Evolutionary conservation across 1,140 invertebrate species (phyloP).

Genomic region (Bombus consobrinus): DNA sequence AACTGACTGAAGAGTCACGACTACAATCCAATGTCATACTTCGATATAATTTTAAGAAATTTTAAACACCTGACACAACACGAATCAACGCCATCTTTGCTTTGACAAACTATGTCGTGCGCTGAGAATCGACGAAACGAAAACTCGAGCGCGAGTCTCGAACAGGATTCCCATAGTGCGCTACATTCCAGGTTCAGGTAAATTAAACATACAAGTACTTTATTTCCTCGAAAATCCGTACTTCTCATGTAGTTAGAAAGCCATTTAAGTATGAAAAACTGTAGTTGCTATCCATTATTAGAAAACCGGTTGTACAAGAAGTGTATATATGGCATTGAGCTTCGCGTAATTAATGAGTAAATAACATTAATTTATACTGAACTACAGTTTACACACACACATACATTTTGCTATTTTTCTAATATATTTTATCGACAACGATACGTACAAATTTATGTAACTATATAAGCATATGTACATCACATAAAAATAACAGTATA

Average conservation of each 20-base stretch:
- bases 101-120: slow-evolving; percentile 46
- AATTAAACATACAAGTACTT: not conserved
- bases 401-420: not conserved
- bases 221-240: not conserved
- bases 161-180: not conserved
- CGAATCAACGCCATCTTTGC: slow-evolving; percentile 72
- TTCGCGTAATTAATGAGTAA: not conserved
- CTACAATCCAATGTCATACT: slow-evolving; percentile 12
- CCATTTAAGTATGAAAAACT: no score
- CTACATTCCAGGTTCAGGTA: not conserved
- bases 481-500: not conserved
- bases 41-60: slow-evolving; percentile 54
- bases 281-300: not conserved
- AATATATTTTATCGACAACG: slow-evolving; percentile 17
- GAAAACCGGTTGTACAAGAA: slow-evolving; percentile 15
- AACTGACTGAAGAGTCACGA: not conserved
- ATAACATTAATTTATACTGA: not conserved
- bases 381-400: not conserved
- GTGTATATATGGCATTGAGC: not conserved
- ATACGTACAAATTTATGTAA: not conserved
- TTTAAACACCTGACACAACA: slow-evolving; percentile 73
- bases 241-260: not conserved
- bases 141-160: slow-evolving; percentile 32
- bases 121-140: not conserved
- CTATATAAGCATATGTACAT: not conserved